Base-by-base conservation (phyloP, 2,888 invertebrate genomes). In the Troides aeacus region DNA sequence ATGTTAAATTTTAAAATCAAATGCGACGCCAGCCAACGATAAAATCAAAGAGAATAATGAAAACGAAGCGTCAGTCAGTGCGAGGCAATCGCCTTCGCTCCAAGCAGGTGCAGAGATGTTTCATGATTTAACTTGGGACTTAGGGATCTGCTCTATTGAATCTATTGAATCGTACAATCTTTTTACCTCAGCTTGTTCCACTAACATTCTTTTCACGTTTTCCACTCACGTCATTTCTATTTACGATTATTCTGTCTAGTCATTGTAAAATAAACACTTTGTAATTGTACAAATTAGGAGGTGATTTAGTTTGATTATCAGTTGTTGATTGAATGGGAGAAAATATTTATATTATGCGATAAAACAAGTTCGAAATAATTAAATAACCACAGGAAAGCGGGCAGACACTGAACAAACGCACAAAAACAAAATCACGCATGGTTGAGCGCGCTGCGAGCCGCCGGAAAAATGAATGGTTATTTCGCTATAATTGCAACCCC, bases 41-140 rank as follows among this genome's bases (percentile, higher is more conserved):
- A 74, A 75, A 84, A 86, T 85, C 84, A 82, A 78, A 81, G 77
- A 77, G 79, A 76, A 80, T 84, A 85, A 86, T 84, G 84, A 84
- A 82, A 88, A 85, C 82, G 82, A 85, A 86, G 87, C 83, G 84
- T 85, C 81, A 85, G 84, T 80, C 79, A 82, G 81, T 79, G 81
- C 79, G 80, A 82, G 77, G 84, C 81, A 80, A 73, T 73, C 73
- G 76, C 81, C 85, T 83, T 85, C 78, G 81, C 78, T 82, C 77
- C 84, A 79, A 80, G 84, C 92, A 91, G 91, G 90, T 92, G 91
- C 89, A 85, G 86, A 87, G 89, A 88, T 88, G 89, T 89, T 89
- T 84, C 88, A 88, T 92, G 90, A 92, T 92, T 91, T 92, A 92
- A 92, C 92, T 92, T 92, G 92, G 92, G 92, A 90, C 88, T 90